phyloP scores from a whole-genome alignment of 2,797 vertebrate genomes.

The Fistularia tabacaria region DNA sequence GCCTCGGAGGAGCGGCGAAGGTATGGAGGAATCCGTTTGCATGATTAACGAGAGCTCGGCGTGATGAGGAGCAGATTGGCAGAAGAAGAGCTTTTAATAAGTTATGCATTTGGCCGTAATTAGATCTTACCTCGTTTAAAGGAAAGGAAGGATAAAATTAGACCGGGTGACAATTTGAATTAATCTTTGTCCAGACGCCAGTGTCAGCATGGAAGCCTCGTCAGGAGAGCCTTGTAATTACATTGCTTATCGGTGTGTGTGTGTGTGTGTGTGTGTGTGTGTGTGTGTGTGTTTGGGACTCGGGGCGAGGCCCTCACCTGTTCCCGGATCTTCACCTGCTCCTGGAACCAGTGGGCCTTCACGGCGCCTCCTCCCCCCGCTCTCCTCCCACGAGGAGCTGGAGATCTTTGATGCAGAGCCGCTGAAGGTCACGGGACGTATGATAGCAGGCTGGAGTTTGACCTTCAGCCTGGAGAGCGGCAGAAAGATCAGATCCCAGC shows the following conservation, averaged over 20 bases:
- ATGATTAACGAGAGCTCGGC: slow-evolving; percentile 68
- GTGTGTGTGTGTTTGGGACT: too few species aligned
- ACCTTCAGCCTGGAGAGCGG: too few species aligned
- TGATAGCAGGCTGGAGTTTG: too few species aligned
- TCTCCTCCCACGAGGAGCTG: too few species aligned
- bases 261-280: too few species aligned
- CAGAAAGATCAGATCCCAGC: too few species aligned
- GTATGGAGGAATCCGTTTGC: slow-evolving; percentile 65
- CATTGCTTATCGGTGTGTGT: slow-evolving; percentile 24
- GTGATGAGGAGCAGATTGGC: slow-evolving; percentile 69
- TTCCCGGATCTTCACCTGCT: too few species aligned
- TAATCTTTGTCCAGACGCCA: slow-evolving; percentile 65
- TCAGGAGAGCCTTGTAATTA: slow-evolving; percentile 63
- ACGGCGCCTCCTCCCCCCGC: too few species aligned
- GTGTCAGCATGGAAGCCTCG: slow-evolving; percentile 58
- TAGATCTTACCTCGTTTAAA: slow-evolving; percentile 75
- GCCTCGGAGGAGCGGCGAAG: slow-evolving; percentile 11
- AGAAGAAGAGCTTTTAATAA: slow-evolving; percentile 74
- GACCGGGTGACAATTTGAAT: slow-evolving; percentile 72
- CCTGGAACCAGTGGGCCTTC: too few species aligned
- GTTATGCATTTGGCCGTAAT: slow-evolving; percentile 77
- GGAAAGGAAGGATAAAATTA: slow-evolving; percentile 64
- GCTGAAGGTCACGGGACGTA: too few species aligned
- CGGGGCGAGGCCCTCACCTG: too few species aligned
- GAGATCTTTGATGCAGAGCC: too few species aligned